Conservation (phyloP, 2,797 vertebrate genomes). For the Amniataba percoides region DNA sequence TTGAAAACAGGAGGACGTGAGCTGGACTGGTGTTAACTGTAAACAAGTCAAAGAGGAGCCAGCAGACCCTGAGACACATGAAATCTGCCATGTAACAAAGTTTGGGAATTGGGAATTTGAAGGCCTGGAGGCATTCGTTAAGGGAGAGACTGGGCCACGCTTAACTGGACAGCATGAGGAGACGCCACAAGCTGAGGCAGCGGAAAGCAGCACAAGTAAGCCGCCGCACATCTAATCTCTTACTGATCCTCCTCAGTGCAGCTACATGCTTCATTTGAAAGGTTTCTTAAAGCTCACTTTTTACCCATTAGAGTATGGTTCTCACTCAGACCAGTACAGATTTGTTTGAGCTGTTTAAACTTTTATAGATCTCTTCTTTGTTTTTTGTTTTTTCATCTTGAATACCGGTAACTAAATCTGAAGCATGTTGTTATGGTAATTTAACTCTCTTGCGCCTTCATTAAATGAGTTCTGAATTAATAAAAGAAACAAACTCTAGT, state of each 20-base stretch:
- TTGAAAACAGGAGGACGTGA: constrained; percentile 3
- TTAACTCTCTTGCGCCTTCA: not conserved
- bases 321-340: not conserved
- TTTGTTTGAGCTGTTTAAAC: constrained; percentile 9
- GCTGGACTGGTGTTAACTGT: constrained; percentile 14
- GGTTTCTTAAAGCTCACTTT: constrained; percentile 1
- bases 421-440: not conserved
- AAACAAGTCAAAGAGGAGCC: constrained; percentile 46
- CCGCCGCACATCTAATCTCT: constrained; percentile 19
- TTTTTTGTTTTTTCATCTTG: not conserved
- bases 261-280: not conserved
- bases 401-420: not conserved
- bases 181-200: constrained; percentile 10
- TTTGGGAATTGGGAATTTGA: constrained; percentile 57
- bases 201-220: constrained; percentile 37
- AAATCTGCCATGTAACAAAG: constrained; percentile 55
- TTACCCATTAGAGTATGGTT: constrained; percentile 3
- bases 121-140: constrained; percentile 52
- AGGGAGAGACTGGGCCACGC: constrained; percentile 30
- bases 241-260: constrained; percentile 15
- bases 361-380: not conserved
- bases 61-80: constrained; percentile 30
- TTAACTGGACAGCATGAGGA: constrained; percentile 44
- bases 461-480: constrained; percentile 1
- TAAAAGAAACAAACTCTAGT: not conserved